Conservation (phyloP, 1,140 invertebrate genomes). For the Neuroterus valhalla region DNA sequence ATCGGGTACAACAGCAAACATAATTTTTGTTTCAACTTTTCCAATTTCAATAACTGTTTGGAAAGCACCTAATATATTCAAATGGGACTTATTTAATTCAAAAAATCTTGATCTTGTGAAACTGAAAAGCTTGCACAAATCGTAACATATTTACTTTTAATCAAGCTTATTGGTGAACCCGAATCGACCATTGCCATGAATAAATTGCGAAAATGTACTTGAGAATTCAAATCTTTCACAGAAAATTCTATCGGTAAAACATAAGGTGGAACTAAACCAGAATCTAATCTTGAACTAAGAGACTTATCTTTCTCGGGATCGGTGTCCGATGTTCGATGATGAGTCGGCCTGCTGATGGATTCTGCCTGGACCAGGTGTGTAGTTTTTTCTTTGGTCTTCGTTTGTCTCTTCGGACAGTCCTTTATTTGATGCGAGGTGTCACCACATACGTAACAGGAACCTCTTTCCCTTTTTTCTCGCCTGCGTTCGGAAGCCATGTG, state of each 20-base stretch:
- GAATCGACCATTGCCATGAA: conserved; percentile 17
- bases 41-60: not conserved
- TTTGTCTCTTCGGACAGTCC: conserved; percentile 24
- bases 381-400: not conserved
- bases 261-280: conserved; percentile 11
- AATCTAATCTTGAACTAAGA: not conserved
- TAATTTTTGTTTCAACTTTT: not conserved
- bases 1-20: not conserved
- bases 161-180: conserved; percentile 19
- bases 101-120: no score
- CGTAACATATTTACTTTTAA: conserved; percentile 20
- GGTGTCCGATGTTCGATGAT: no score
- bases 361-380: not conserved
- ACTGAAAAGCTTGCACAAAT: no score
- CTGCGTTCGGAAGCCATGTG: conserved; percentile 14
- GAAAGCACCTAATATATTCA: not conserved
- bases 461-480: conserved; percentile 6
- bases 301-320: not conserved
- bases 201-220: not conserved
- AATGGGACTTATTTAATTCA: not conserved
- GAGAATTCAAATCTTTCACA: not conserved
- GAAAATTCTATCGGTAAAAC: not conserved
- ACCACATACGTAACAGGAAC: conserved; percentile 33
- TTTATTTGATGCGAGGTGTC: conserved; percentile 10
- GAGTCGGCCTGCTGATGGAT: no score